Evolutionary conservation across 1,140 invertebrate species (phyloP), one percentile per base, ranked within the genome.

Genomic region (Aphis craccivora): DNA sequence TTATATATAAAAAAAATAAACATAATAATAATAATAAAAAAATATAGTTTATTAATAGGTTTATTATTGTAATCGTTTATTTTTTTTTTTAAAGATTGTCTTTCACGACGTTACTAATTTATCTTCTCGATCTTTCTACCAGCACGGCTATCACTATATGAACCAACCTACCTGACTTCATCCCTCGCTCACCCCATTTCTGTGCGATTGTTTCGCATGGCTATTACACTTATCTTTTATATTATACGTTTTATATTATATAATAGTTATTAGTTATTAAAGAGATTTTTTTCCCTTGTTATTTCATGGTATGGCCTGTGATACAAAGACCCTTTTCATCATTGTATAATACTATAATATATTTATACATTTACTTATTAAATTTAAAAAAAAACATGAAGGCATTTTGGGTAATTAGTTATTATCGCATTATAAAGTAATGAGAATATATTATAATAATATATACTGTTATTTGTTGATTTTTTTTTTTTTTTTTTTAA

Each of bases 151-250:
- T 89, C 35, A 37, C 48, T 53, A 37, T 53, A 88, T 51, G 0
- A 55, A 55, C n/a, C 45, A 53, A 51, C 87, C 43, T 89, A 89
- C 88, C 87, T 88, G 45, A 1, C 2, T 88, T 37, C 87, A 48
- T 88, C 87, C n/a, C n/a, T 51, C n/a, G 87, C 45, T 53, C 88
- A 89, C 48, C 88, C 88, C 88, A 89, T 55, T 88, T 88, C 51
- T 53, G 35, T 55, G 88, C 45, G 45, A 53, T 89, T 53, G 87
- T 89, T 89, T 89, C 51, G 88, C 88, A 40, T 35, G 51, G 35
- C 20, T 25, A 55, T 89, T 55, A 89, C 48, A 25, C 51, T 86
- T 45, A 86, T 86, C 40, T 53, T 88, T 88, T 88, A 88, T 88
- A 9, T 25, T 40, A 35, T 88, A 88, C n/a, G 22, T 35, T 25